Percentiles rank a stretch among this genome's conserved stretches.
These are phyloP conservation scores for Sminthurides bifidus DNA, from an alignment of 1,140 invertebrate species.

Conservation along the genomic window DNA sequence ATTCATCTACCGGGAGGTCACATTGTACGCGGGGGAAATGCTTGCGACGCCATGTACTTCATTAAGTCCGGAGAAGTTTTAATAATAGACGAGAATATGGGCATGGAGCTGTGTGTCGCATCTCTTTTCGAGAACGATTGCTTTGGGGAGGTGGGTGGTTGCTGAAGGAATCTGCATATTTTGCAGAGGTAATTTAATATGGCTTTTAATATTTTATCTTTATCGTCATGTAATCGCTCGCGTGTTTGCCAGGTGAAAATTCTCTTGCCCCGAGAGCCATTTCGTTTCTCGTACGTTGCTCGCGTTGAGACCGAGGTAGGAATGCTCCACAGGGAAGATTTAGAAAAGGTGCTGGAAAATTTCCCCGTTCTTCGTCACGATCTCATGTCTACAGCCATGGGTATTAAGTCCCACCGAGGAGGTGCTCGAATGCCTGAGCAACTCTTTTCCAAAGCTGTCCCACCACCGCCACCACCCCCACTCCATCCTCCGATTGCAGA, in stretches of 20 bases:
- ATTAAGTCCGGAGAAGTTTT: conserved; percentile 28
- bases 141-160: conserved; percentile 24
- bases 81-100: conserved; percentile 26
- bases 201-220: not conserved
- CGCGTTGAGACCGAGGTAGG: conserved; percentile 27
- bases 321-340: conserved; percentile 13
- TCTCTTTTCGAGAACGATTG: conserved; percentile 26
- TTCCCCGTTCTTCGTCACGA: conserved; percentile 18
- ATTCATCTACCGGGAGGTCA: conserved; percentile 19
- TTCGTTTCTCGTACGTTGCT: conserved; percentile 25
- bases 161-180: not conserved
- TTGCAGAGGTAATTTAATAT: not conserved
- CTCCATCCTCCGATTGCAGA: no score
- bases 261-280: conserved; percentile 19
- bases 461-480: no score
- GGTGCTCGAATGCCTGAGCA: not conserved
- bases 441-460: not conserved
- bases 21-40: conserved; percentile 24
- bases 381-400: conserved; percentile 10
- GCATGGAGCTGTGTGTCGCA: conserved; percentile 24
- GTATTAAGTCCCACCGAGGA: conserved; percentile 9
- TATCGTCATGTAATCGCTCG: not conserved
- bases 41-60: conserved; percentile 27
- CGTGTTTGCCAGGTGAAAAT: conserved; percentile 19
- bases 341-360: conserved; percentile 22